Conservation (phyloP, 2,797 vertebrate genomes). For the Cyprinella venusta region DNA sequence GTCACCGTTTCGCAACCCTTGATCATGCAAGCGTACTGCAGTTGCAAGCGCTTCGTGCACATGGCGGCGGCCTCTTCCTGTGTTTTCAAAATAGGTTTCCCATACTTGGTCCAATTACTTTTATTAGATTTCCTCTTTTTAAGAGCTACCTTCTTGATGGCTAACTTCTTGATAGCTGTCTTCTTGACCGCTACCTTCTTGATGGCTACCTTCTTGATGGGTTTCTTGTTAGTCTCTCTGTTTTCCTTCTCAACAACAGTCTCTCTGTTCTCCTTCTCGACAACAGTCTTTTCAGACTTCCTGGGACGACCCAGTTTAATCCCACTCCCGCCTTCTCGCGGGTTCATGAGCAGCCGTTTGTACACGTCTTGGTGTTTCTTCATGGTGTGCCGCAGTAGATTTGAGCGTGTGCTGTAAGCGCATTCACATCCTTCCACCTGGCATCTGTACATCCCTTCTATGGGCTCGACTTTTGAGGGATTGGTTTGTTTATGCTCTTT, state of each 20-base stretch:
- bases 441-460: slow-evolving; percentile 87
- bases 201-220: slow-evolving; percentile 69
- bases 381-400: slow-evolving; percentile 92
- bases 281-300: slow-evolving; percentile 70
- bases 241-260: slow-evolving; percentile 84
- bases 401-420: slow-evolving; percentile 94
- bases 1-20: slow-evolving; percentile 92
- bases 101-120: slow-evolving; percentile 82
- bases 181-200: slow-evolving; percentile 69
- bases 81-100: slow-evolving; percentile 89
- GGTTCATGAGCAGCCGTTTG: slow-evolving; percentile 86
- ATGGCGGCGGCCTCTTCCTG: slow-evolving; percentile 88
- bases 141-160: slow-evolving; percentile 70
- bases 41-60: slow-evolving; percentile 86
- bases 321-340: slow-evolving; percentile 81
- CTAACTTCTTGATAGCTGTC: slow-evolving; percentile 66
- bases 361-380: slow-evolving; percentile 94
- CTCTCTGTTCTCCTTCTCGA: slow-evolving; percentile 84
- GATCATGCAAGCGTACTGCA: slow-evolving; percentile 97
- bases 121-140: slow-evolving; percentile 68
- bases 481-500: slow-evolving; percentile 82
- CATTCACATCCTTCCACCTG: slow-evolving; percentile 93
- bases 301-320: slow-evolving; percentile 78
- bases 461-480: slow-evolving; percentile 70
- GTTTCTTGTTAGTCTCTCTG: slow-evolving; percentile 79